Evolutionary conservation across 2,113 vertebrate genomes (phyloP).

Genomic region (Murina feae): DNA sequence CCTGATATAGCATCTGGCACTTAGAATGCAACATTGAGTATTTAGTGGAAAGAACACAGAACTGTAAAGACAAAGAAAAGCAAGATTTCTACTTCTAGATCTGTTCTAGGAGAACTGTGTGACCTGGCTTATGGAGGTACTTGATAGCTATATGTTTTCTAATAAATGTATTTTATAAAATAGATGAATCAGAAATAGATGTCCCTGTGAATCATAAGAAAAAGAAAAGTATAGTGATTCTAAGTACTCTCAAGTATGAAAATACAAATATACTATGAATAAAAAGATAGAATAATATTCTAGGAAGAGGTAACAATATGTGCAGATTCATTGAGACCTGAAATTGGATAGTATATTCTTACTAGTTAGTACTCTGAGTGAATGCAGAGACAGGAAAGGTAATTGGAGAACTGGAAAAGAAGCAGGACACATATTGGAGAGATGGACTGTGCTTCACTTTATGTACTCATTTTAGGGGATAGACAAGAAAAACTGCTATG

Average conservation of each 20-base stretch:
- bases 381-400: rapidly evolving
- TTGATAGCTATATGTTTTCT: slow-evolving; percentile 21
- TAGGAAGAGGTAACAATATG: not conserved
- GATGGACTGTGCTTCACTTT: not conserved
- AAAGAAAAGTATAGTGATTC: not conserved
- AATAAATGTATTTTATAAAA: not conserved
- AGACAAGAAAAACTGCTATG: not conserved
- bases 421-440: not conserved
- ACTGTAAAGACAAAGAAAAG: not conserved
- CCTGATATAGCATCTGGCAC: not conserved
- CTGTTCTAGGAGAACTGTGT: not conserved
- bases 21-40: not conserved
- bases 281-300: not conserved
- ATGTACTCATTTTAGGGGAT: not conserved
- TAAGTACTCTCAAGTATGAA: not conserved
- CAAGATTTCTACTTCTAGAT: not conserved
- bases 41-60: not conserved
- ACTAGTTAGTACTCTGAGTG: not conserved
- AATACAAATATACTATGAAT: not conserved
- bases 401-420: not conserved
- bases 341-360: not conserved
- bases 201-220: not conserved
- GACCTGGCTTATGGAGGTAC: not conserved
- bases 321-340: not conserved
- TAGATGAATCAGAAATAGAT: not conserved